Evolutionary conservation across 2,797 vertebrate genomes (phyloP).

Genomic region (Gila robusta): DNA sequence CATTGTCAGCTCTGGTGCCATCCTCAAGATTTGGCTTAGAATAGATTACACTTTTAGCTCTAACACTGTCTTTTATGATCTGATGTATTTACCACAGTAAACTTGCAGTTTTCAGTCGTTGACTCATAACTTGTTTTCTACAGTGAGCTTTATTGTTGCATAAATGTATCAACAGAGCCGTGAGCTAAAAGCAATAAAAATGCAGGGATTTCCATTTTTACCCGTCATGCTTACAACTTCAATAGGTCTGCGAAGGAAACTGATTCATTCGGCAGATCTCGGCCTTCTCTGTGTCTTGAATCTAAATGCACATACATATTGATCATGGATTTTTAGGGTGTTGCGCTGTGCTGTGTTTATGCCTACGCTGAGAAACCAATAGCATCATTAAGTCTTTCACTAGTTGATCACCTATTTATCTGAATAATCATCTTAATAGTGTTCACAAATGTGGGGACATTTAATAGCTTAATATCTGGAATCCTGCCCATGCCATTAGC

Average conservation of each 20-base stretch:
- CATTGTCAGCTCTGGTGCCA: slow-evolving; percentile 57
- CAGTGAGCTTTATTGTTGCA: slow-evolving; percentile 5
- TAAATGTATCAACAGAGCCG: slow-evolving; percentile 16
- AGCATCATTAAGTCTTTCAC: slow-evolving; percentile 6
- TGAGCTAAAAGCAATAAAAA: slow-evolving; percentile 11
- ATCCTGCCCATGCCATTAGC: not conserved
- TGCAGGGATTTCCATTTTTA: slow-evolving; percentile 14
- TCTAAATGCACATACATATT: slow-evolving; percentile 35
- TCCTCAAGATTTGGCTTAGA: slow-evolving; percentile 56
- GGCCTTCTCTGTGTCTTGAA: slow-evolving; percentile 53
- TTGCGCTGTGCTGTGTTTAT: not conserved
- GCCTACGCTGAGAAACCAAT: not conserved
- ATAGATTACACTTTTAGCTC: slow-evolving; percentile 61
- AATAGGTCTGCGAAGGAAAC: slow-evolving; percentile 25
- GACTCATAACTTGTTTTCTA: not conserved
- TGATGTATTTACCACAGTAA: slow-evolving; percentile 62
- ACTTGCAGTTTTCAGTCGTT: slow-evolving; percentile 58
- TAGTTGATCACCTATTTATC: not conserved
- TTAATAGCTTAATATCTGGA: not conserved
- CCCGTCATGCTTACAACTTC: slow-evolving; percentile 7
- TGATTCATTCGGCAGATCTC: slow-evolving; percentile 40
- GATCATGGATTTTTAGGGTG: not conserved
- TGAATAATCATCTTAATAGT: slow-evolving; percentile 14
- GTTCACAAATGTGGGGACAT: not conserved
- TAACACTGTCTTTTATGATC: slow-evolving; percentile 52